Evolutionary conservation across 1,140 invertebrate species (phyloP).

Genomic region (Drosophila chauvacae): DNA sequence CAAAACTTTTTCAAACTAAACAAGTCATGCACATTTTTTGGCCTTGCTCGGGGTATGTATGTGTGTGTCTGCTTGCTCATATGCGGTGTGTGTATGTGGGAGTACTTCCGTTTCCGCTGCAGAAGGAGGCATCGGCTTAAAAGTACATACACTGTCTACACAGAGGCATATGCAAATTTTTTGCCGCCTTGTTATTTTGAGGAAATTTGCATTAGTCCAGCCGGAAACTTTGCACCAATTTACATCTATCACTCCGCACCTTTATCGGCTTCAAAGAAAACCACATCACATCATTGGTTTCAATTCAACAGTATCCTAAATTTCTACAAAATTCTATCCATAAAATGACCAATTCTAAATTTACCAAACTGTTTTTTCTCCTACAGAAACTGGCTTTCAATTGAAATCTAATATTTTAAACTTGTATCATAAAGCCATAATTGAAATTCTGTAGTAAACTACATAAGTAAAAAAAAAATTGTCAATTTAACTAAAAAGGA

Average conservation of each 20-base stretch:
- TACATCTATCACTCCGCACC: conserved; percentile 48
- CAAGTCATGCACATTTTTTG: conserved; percentile 75
- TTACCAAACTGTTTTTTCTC: not conserved
- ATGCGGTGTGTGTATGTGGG: conserved; percentile 34
- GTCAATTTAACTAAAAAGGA: not conserved
- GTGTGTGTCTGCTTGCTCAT: conserved; percentile 42
- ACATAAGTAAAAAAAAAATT: not conserved
- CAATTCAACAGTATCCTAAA: not conserved
- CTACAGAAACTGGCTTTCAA: too few relatives aligned
- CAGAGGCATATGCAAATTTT: conserved; percentile 33
- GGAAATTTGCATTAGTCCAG: conserved; percentile 68
- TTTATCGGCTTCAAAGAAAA: conserved; percentile 5
- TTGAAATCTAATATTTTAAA: too few relatives aligned
- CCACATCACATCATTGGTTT: not conserved
- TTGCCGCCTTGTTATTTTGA: conserved; percentile 54
- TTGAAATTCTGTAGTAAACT: not conserved
- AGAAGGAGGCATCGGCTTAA: not conserved
- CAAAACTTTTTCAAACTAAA: conserved; percentile 79
- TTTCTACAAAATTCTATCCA: not conserved
- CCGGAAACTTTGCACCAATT: conserved; percentile 40
- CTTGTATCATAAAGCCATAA: too few relatives aligned
- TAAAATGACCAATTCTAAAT: not conserved
- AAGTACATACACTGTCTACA: conserved; percentile 3
- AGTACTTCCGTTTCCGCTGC: conserved; percentile 54
- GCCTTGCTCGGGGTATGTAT: conserved; percentile 20